Evolutionary conservation across 2,797 vertebrate genomes (phyloP).

Genomic region (Sebastes elongatus): DNA sequence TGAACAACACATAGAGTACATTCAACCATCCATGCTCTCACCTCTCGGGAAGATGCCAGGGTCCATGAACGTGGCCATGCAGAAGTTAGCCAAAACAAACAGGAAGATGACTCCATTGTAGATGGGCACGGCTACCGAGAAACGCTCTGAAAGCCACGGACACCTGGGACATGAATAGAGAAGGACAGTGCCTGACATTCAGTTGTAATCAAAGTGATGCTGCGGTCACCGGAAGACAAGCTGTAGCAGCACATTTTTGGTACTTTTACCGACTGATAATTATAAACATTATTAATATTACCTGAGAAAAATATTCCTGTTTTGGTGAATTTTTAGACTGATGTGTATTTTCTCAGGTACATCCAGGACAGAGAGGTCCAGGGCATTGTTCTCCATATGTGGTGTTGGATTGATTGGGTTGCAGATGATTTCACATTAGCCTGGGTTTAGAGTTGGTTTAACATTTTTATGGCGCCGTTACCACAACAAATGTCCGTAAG

Average conservation of each 20-base stretch:
- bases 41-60: constrained; percentile 98
- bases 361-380: neutral
- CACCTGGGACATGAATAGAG: constrained; percentile 81
- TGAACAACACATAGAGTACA: neutral
- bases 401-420: neutral
- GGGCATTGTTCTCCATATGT: neutral
- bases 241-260: neutral
- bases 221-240: neutral
- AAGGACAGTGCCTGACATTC: too few species aligned
- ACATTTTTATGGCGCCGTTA: neutral
- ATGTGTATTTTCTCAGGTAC: neutral
- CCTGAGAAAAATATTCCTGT: neutral
- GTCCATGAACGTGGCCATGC: constrained; percentile 99
- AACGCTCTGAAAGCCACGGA: constrained; percentile 91
- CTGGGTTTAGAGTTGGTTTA: neutral
- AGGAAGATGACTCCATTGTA: constrained; percentile 97
- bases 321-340: neutral
- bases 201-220: neutral
- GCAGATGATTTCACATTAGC: neutral
- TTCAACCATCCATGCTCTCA: constrained; percentile 48
- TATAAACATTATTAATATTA: neutral
- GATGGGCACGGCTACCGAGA: constrained; percentile 90
- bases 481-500: neutral
- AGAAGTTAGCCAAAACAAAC: constrained; percentile 97
- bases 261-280: neutral